Evolutionary conservation across 2,888 invertebrate genomes (phyloP), one percentile per base, ranked within the genome.

Genomic region (Magallana nippona): DNA sequence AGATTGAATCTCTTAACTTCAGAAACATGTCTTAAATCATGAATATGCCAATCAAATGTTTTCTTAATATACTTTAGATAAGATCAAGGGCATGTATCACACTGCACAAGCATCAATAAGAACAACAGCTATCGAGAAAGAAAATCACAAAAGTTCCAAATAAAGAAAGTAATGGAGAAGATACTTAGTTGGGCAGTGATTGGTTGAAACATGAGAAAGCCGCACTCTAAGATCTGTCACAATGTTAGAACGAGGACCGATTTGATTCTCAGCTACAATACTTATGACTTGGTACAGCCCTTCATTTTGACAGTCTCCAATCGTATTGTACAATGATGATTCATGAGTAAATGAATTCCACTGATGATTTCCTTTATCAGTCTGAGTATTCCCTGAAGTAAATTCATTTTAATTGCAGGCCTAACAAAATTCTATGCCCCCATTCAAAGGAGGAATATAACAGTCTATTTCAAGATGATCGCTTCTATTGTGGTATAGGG

Each of bases 21-120:
- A 11, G 71, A 71, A 71, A 71, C 71, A 71, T 5, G 71, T 71
- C 71, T 71, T 27, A 71, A 71, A 71, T 71, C 71, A 71, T 32
- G 71, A 22, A 71, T 71, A 71, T 27, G 71, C 71, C 71, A 71
- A 27, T 71, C 71, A 27, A 71, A 71, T 27, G 71, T 32, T 71
- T 71, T 71, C 71, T 71, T 71, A 32, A 71, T 71, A 71, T 71
- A 71, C 71, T 71, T 71, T 22, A 71, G 71, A 71, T 71, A 71
- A 32, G 32, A 71, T 71, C 71, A 71, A 71, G 71, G 71, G 27
- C 71, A 27, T 71, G 71, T 71, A 71, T 27, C 13, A 71, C 71
- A 15, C 27, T 22, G 71, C 27, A 71, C 22, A 71, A 71, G 19
- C 71, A 71, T 71, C 71, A 71, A 32, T 71, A 71, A 71, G 15